These are phyloP conservation scores for Ennomos quercinarius DNA, from an alignment of 2,888 invertebrate species.

Conservation along the genomic window DNA sequence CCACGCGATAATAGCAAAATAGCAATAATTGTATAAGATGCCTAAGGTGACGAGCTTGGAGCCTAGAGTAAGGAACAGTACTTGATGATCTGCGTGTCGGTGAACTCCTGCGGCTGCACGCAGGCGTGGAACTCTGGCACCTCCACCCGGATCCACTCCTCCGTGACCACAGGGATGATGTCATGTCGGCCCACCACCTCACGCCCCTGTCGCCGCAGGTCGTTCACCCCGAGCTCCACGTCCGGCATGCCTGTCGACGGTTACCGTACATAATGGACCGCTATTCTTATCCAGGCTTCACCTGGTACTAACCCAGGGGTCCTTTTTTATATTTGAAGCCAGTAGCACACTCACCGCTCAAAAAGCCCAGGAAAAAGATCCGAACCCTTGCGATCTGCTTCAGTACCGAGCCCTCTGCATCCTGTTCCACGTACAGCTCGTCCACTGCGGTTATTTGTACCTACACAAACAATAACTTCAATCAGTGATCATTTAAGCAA, in stretches of 20 bases:
- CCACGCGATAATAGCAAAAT: too few species aligned
- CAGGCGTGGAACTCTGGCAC: conserved; percentile 97
- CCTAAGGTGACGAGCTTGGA: too few species aligned
- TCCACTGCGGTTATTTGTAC: conserved; percentile 97
- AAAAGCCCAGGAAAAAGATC: conserved; percentile 97
- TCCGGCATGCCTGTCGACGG: conserved; percentile 94
- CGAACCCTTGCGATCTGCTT: conserved; percentile 98
- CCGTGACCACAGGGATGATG: conserved; percentile 99
- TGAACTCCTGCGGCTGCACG: conserved; percentile 96
- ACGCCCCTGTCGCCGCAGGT: conserved; percentile 98
- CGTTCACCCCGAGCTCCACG: conserved; percentile 98
- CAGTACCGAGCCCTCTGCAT: conserved; percentile 91
- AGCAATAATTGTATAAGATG: too few species aligned
- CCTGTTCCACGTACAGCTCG: conserved; percentile 95
- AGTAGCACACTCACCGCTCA: conserved; percentile 88
- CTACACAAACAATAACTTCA: conserved; percentile 45
- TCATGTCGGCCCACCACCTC: conserved; percentile 99
- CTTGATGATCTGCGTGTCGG: conserved; percentile 93
- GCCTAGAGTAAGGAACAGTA: conserved; percentile 59
- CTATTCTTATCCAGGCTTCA: too few species aligned
- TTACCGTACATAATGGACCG: not conserved
- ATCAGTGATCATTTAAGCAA: too few species aligned
- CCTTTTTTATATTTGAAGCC: too few species aligned
- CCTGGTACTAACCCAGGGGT: too few species aligned
- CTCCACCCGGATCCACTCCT: conserved; percentile 99